Conservation (phyloP, 2,797 vertebrate species). For the Sarcoramphus papa region DNA sequence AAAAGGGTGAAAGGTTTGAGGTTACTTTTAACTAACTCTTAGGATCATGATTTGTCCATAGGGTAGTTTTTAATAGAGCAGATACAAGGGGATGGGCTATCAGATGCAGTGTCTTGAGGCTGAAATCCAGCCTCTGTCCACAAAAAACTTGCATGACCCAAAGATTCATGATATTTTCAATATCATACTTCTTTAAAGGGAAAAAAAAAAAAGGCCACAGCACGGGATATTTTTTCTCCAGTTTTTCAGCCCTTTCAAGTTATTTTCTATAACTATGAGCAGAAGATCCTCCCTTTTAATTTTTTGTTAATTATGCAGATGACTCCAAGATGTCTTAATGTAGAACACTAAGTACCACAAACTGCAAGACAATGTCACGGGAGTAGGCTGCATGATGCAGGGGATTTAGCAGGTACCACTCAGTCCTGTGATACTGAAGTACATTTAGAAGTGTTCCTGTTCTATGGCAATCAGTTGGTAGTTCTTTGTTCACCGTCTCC, state of each 20-base stretch:
- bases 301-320: neutral
- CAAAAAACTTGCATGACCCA: neutral
- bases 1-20: slow-evolving; percentile 68
- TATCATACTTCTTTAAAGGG: neutral
- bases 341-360: neutral
- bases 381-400: neutral
- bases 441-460: neutral
- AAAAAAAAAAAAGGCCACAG: neutral
- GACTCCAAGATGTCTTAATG: neutral
- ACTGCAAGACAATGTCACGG: neutral
- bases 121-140: neutral
- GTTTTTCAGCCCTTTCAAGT: neutral
- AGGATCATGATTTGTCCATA: slow-evolving; percentile 65
- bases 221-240: neutral
- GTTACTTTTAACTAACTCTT: slow-evolving; percentile 70
- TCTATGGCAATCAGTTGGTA: neutral
- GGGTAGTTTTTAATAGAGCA: slow-evolving; percentile 67
- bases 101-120: slow-evolving; percentile 27
- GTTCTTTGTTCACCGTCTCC: neutral
- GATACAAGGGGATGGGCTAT: slow-evolving; percentile 49
- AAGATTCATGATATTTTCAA: neutral
- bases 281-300: neutral
- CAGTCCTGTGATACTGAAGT: neutral
- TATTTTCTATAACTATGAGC: neutral
- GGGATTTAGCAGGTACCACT: neutral